These are phyloP conservation scores for Heliconius sara DNA, from an alignment of 2,888 invertebrate species.

Conservation along the genomic window DNA sequence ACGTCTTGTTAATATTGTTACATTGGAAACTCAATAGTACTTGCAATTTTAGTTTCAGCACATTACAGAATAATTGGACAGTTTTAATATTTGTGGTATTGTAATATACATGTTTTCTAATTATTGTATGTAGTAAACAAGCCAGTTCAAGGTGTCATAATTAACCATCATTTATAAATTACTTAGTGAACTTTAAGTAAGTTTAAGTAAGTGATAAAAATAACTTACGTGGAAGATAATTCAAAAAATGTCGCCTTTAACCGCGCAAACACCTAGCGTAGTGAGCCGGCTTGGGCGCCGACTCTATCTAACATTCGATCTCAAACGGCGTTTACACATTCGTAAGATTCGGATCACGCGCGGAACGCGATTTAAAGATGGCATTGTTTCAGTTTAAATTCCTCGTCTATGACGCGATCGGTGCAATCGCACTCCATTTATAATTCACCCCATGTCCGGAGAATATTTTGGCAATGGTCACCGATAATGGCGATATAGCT, in stretches of 20 bases:
- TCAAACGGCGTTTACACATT: slow-evolving; percentile 43
- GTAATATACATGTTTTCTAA: background rate
- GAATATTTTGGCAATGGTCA: slow-evolving; percentile 65
- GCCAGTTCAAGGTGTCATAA: background rate
- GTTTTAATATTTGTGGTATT: background rate
- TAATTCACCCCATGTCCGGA: slow-evolving; percentile 59
- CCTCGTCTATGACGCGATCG: slow-evolving; percentile 74
- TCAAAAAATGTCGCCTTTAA: slow-evolving; percentile 43
- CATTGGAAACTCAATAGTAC: too few species aligned
- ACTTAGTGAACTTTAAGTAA: background rate
- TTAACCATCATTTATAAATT: background rate
- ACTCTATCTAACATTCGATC: slow-evolving; percentile 46
- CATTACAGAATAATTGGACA: background rate
- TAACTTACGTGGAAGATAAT: slow-evolving; percentile 28
- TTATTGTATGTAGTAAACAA: background rate
- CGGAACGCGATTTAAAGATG: slow-evolving; percentile 61
- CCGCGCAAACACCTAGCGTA: slow-evolving; percentile 20
- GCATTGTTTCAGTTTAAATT: slow-evolving; percentile 80
- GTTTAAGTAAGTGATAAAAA: slow-evolving; percentile 22
- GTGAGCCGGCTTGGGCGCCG: slow-evolving; percentile 41
- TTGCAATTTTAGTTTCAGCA: background rate
- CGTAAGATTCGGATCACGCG: slow-evolving; percentile 66
- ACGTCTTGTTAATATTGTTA: background rate
- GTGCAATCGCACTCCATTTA: slow-evolving; percentile 58
- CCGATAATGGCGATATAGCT: slow-evolving; percentile 34